A percentile compares a stretch with the other conserved stretches of the same genome.
These are phyloP conservation scores for Pardalotus punctatus DNA, from an alignment of 2,113 vertebrate species.

Conservation along the genomic window DNA sequence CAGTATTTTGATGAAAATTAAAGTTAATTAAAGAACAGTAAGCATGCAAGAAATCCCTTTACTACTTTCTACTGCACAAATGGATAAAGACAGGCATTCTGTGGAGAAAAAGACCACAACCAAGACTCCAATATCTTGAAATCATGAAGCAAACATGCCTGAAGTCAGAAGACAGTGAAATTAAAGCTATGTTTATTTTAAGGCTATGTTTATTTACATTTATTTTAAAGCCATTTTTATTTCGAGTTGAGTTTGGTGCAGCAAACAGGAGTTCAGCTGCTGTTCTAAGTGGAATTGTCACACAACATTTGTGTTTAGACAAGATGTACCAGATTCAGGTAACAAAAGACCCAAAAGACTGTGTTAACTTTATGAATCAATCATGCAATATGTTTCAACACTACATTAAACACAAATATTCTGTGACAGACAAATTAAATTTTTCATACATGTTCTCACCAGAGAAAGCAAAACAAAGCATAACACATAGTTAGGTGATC, in stretches of 20 bases:
- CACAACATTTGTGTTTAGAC: not conserved
- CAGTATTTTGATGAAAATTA: not conserved
- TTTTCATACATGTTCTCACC: not conserved
- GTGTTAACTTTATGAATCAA: not conserved
- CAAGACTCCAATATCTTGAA: not conserved
- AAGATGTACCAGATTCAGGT: not conserved
- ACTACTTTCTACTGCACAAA: not conserved
- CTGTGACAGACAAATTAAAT: not conserved
- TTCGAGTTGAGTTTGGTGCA: not conserved
- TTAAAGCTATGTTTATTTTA: not conserved
- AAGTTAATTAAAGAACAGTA: not conserved
- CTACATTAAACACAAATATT: not conserved
- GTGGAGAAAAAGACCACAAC: not conserved
- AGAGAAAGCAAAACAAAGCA: not conserved
- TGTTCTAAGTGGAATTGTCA: not conserved
- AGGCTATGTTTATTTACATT: not conserved
- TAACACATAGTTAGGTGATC: not conserved
- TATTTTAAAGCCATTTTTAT: not conserved
- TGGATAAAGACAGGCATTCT: not conserved
- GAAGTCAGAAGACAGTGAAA: not conserved
- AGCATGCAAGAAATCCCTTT: not conserved
- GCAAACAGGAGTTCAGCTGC: not conserved
- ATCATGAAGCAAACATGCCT: not conserved
- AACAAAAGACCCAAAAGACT: not conserved
- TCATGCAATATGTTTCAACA: not conserved